Base-by-base conservation (phyloP, 2,797 vertebrate species). In the Rhinichthys osculus region DNA sequence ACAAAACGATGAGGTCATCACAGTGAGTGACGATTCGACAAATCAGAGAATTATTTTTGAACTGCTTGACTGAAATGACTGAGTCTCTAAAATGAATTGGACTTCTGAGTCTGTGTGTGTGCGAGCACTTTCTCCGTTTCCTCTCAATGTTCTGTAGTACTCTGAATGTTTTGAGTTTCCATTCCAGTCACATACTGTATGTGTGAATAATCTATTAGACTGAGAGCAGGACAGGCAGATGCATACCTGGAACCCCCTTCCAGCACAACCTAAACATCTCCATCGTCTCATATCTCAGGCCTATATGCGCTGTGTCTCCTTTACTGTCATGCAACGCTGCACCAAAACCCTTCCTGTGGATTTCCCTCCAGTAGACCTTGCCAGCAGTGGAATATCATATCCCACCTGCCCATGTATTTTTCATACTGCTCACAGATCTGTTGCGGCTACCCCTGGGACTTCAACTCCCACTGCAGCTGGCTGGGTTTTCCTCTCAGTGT, bases 151-250 rank as follows among this genome's bases (percentile, higher is more conserved):
- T 77, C 35, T 42, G 35, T 13, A 54, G 30, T 67, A 47, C 73
- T 64, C 57, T 38, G 71, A 40, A 42, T 80, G 67, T 78, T 30
- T 64, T 57, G 35, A 67, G 38, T 71, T 83, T 74, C 35, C 7
- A 85, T 85, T 85, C 64, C 27, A 78, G 83, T 78, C 83, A 85
- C 83, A 71, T 42, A 70, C 66, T 13, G 27, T 44, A 84, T 9
- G 74, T 84, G 64, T 84, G 74, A 84, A 78, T 85, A 78, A 78
- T 85, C 83, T 78, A 59, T 66, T 59, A 44, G 64, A 23, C 64
- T 78, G 50, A 78, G 42, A 73, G 54, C 70, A 85, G 35, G 40
- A 30, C 33, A 74, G 27, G 57, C 84, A 74, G 54, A 35, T 50
- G 42, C 27, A 64, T 73, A 74, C 30, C 52, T 74, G 23, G 42